Evolutionary conservation across 2,888 invertebrate genomes (phyloP).

Genomic region (Laspeyria flexula): DNA sequence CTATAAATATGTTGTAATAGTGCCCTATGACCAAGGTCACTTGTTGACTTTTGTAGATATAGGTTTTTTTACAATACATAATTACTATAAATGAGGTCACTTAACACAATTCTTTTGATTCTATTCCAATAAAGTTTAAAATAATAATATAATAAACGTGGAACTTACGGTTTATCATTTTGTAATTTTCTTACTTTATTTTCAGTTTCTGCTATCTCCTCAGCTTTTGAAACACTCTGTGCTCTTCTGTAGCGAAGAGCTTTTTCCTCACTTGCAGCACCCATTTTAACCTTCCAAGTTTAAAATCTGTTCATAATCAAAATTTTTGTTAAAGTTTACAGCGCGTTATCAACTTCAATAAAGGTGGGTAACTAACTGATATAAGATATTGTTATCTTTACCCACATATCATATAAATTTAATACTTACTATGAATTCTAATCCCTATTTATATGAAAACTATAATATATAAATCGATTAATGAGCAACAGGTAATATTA

Average conservation of each 20-base stretch:
- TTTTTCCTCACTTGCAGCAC: conserved; percentile 79
- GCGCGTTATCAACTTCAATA: background rate
- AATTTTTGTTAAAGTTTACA: background rate
- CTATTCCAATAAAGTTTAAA: no score
- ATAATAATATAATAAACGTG: background rate
- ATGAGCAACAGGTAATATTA: background rate
- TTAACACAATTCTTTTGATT: no score
- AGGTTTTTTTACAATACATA: no score
- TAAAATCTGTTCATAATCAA: background rate
- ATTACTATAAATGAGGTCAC: no score
- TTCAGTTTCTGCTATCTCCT: conserved; percentile 94
- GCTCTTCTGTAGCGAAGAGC: conserved; percentile 89
- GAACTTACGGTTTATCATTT: conserved; percentile 94
- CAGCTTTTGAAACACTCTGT: conserved; percentile 95
- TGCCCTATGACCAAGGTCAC: conserved; percentile 4
- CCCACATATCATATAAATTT: no score
- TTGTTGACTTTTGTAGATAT: background rate
- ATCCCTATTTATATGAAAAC: no score
- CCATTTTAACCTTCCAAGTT: conserved; percentile 52
- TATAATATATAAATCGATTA: no score
- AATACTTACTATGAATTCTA: no score
- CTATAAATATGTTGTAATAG: background rate
- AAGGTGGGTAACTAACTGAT: background rate
- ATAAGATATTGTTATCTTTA: no score
- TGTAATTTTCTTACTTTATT: conserved; percentile 91